Conservation (phyloP, 2,113 vertebrate species). For the Sapajus apella region DNA sequence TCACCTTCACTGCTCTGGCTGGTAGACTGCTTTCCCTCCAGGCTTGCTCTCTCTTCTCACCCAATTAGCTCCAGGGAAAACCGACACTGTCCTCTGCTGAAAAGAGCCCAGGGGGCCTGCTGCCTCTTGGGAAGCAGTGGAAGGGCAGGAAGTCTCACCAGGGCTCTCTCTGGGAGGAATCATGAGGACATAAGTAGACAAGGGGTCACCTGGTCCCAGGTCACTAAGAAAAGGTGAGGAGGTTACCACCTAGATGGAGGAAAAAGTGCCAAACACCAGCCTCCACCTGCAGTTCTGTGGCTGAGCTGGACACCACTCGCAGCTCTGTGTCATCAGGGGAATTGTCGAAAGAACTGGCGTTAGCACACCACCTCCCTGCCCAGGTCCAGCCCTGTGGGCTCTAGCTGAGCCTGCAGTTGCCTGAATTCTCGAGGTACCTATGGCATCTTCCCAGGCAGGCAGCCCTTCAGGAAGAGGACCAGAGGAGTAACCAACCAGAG, state of each 20-base stretch:
- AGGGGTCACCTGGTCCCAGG: background rate
- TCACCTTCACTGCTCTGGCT: background rate
- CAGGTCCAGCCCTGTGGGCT: background rate
- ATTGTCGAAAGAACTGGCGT: fast-evolving
- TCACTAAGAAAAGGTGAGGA: background rate
- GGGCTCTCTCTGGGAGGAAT: background rate
- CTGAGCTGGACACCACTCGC: fast-evolving
- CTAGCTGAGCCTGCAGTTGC: background rate
- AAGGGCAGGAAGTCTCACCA: background rate
- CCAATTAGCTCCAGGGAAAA: background rate
- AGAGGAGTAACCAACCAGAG: background rate
- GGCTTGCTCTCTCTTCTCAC: background rate
- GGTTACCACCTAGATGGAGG: background rate
- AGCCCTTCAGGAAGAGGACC: background rate
- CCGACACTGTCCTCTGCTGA: background rate
- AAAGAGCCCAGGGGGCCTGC: no score
- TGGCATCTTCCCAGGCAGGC: background rate
- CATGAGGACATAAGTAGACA: background rate
- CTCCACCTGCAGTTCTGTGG: fast-evolving
- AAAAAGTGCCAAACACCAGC: background rate
- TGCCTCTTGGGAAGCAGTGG: background rate
- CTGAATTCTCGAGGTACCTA: background rate
- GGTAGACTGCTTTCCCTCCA: background rate
- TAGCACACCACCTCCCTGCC: background rate
- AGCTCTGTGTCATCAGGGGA: no score